Evolutionary conservation across 2,797 vertebrate species (phyloP).

Genomic region (Epinephelus coioides): DNA sequence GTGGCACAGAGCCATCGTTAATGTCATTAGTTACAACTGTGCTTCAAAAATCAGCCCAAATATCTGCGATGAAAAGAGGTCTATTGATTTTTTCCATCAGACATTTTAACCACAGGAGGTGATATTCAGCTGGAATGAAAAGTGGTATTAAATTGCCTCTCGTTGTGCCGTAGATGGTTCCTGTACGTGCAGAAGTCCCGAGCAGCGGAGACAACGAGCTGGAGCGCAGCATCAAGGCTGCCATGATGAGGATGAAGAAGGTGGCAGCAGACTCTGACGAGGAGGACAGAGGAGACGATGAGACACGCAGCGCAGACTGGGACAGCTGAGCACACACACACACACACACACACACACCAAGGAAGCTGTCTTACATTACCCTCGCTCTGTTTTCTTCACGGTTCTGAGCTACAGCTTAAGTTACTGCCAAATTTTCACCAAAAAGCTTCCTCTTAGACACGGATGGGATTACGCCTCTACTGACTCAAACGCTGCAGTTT

Average conservation of each 20-base stretch:
- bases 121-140: neutral
- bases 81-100: neutral
- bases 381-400: slow-evolving; percentile 14
- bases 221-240: slow-evolving; percentile 94
- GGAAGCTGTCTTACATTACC: slow-evolving; percentile 9
- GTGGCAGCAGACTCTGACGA: slow-evolving; percentile 93
- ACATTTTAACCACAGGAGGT: neutral
- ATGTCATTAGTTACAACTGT: neutral
- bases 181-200: slow-evolving; percentile 20
- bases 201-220: slow-evolving; percentile 84
- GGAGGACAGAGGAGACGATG: slow-evolving; percentile 83
- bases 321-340: slow-evolving; percentile 83
- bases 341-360: neutral
- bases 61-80: neutral
- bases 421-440: slow-evolving; percentile 38
- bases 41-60: neutral
- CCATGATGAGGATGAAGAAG: slow-evolving; percentile 95
- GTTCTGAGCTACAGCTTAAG: slow-evolving; percentile 29
- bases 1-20: neutral
- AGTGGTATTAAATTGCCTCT: neutral
- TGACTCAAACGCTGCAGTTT: slow-evolving; percentile 12
- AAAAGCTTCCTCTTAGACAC: slow-evolving; percentile 32
- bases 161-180: slow-evolving; percentile 56
- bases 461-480: slow-evolving; percentile 40
- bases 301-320: slow-evolving; percentile 88